Percentiles rank a stretch among this genome's conserved stretches.
phyloP scores from a whole-genome alignment of 2,888 invertebrate species.

The Mechanitis mazaeus region DNA sequence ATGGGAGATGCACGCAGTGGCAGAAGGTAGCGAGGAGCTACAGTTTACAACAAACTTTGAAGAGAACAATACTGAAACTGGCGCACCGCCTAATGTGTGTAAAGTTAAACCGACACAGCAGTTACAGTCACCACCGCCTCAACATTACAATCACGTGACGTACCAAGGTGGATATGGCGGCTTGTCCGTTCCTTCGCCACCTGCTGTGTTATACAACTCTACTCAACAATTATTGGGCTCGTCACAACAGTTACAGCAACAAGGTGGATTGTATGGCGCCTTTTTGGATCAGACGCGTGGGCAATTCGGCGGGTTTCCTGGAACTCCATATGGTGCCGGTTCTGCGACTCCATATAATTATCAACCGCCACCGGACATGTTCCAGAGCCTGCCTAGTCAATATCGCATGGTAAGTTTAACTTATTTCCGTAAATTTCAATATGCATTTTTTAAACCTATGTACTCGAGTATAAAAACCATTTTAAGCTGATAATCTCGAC shows the following conservation, averaged over 20 bases:
- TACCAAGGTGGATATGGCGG: slow-evolving; percentile 86
- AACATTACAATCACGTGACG: slow-evolving; percentile 81
- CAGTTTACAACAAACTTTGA: slow-evolving; percentile 66
- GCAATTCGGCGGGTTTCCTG: slow-evolving; percentile 87
- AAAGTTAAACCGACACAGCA: slow-evolving; percentile 92
- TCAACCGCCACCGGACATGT: slow-evolving; percentile 80
- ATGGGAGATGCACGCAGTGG: slow-evolving; percentile 87
- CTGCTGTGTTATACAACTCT: slow-evolving; percentile 88
- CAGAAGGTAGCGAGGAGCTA: slow-evolving; percentile 75
- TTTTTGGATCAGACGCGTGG: slow-evolving; percentile 87
- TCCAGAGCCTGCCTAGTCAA: slow-evolving; percentile 68
- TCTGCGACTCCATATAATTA: slow-evolving; percentile 85
- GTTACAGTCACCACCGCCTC: slow-evolving; percentile 82
- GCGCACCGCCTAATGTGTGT: slow-evolving; percentile 83
- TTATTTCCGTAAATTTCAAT: neutral
- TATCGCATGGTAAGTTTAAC: slow-evolving; percentile 62
- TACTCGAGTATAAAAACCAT: no score
- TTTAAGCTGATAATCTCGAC: no score
- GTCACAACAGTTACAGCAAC: slow-evolving; percentile 79
- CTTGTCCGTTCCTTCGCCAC: slow-evolving; percentile 91
- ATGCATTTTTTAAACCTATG: no score
- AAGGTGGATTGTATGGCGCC: slow-evolving; percentile 87
- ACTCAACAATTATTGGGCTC: slow-evolving; percentile 78
- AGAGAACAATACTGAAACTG: slow-evolving; percentile 64
- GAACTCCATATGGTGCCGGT: slow-evolving; percentile 80